phyloP scores from a whole-genome alignment of 1,140 invertebrate genomes.

The Drosophila guanche region DNA sequence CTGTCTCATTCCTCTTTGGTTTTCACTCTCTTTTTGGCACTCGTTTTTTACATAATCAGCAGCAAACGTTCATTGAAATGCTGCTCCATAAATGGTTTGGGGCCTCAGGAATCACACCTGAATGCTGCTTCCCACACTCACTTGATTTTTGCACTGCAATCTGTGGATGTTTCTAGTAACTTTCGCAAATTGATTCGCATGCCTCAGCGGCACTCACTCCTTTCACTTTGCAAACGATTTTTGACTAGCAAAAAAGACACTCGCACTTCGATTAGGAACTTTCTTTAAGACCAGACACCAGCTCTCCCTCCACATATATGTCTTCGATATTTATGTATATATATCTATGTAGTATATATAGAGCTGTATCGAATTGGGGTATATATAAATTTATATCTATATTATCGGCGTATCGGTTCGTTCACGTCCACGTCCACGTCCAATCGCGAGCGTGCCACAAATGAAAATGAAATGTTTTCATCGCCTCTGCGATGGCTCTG shows the following conservation, averaged over 20 bases:
- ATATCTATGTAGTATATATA: slow-evolving; percentile 31
- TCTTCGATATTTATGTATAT: slow-evolving; percentile 13
- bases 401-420: slow-evolving; percentile 45
- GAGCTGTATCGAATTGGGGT: slow-evolving; percentile 41
- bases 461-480: slow-evolving; percentile 75
- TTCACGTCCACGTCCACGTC: slow-evolving; percentile 65
- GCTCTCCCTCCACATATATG: slow-evolving; percentile 31
- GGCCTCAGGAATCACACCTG: slow-evolving; percentile 1
- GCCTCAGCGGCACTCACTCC: slow-evolving; percentile 54
- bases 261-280: slow-evolving; percentile 29
- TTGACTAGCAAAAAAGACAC: slow-evolving; percentile 24
- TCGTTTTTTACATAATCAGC: slow-evolving; percentile 72
- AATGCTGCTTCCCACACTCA: slow-evolving; percentile 45
- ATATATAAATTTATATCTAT: slow-evolving; percentile 13
- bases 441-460: slow-evolving; percentile 75
- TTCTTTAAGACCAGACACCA: slow-evolving; percentile 16
- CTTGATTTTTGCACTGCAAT: slow-evolving; percentile 54
- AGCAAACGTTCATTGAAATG: slow-evolving; percentile 29
- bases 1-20: slow-evolving; percentile 29
- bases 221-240: slow-evolving; percentile 26
- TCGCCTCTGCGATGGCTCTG: slow-evolving; percentile 23
- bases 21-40: slow-evolving; percentile 12
- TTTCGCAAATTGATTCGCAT: slow-evolving; percentile 72
- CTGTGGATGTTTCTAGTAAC: slow-evolving; percentile 48
- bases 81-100: slow-evolving; percentile 16